Evolutionary conservation across 2,113 vertebrate genomes (phyloP).

Genomic region (Peromyscus leucopus): DNA sequence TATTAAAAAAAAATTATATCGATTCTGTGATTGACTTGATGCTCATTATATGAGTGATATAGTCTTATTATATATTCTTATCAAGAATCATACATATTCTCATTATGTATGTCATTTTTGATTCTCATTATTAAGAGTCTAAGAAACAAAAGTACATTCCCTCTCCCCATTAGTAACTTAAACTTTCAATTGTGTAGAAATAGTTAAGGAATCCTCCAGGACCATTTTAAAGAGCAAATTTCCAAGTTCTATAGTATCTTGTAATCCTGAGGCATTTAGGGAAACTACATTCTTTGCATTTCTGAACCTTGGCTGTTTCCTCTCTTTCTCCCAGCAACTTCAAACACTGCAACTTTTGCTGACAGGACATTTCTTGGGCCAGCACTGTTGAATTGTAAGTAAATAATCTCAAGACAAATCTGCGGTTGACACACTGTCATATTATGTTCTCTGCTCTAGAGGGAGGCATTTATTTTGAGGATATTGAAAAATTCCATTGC

Average conservation of each 20-base stretch:
- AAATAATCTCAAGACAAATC: constrained; percentile 88
- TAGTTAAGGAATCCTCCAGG: constrained; percentile 29
- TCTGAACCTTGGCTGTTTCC: constrained; percentile 83
- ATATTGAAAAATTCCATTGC: constrained; percentile 90
- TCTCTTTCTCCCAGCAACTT: constrained; percentile 74
- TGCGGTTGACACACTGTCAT: constrained; percentile 85
- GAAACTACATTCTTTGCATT: constrained; percentile 87
- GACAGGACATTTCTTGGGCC: constrained; percentile 79
- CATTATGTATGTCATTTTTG: background rate
- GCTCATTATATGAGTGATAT: background rate
- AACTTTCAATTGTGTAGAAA: constrained; percentile 70
- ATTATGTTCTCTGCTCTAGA: constrained; percentile 86
- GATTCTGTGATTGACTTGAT: background rate
- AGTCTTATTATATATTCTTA: background rate
- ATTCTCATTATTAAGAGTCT: constrained; percentile 21
- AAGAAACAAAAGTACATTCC: background rate
- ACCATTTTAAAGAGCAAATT: constrained; percentile 78
- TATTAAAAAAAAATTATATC: background rate
- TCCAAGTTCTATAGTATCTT: constrained; percentile 82
- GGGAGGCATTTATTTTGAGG: constrained; percentile 84
- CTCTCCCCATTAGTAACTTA: constrained; percentile 73
- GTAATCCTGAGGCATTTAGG: constrained; percentile 85
- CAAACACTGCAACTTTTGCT: constrained; percentile 86
- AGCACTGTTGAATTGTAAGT: constrained; percentile 87
- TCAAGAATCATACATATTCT: background rate